Evolutionary conservation across 2,888 invertebrate genomes (phyloP).

Genomic region (Seira ritae): DNA sequence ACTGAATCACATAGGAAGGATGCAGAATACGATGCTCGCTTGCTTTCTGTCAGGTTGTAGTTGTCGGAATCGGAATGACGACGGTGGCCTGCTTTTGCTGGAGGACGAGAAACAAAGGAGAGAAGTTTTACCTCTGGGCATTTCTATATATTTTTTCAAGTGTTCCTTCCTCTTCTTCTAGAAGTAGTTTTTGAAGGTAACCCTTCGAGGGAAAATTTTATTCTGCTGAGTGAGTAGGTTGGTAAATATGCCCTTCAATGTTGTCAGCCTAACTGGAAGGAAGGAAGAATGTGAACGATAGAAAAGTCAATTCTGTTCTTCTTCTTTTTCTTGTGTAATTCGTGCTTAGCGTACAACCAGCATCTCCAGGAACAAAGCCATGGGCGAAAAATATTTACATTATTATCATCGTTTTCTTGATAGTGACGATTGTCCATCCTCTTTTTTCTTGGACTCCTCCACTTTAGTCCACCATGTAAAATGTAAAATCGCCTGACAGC

Average conservation of each 20-base stretch:
- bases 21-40: no score
- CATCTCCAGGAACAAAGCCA: slow-evolving; percentile 34
- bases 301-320: not conserved
- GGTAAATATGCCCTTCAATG: no score
- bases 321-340: not conserved
- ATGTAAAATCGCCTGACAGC: not conserved
- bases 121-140: slow-evolving; percentile 53
- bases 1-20: no score
- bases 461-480: not conserved
- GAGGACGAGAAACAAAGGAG: not conserved
- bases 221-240: not conserved
- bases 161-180: slow-evolving; percentile 9
- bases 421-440: not conserved
- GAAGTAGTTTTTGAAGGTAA: slow-evolving; percentile 14
- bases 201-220: slow-evolving; percentile 40
- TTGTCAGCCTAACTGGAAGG: not conserved
- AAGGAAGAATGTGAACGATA: slow-evolving; percentile 17
- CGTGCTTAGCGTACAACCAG: not conserved
- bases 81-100: no score
- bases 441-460: not conserved
- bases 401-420: slow-evolving; percentile 13
- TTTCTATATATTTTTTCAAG: slow-evolving; percentile 26
- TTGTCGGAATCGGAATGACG: no score
- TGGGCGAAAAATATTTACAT: slow-evolving; percentile 22
- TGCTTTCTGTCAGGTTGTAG: slow-evolving; percentile 39